Conservation (phyloP, 2,888 invertebrate genomes). For the Eupsilia transversa region DNA sequence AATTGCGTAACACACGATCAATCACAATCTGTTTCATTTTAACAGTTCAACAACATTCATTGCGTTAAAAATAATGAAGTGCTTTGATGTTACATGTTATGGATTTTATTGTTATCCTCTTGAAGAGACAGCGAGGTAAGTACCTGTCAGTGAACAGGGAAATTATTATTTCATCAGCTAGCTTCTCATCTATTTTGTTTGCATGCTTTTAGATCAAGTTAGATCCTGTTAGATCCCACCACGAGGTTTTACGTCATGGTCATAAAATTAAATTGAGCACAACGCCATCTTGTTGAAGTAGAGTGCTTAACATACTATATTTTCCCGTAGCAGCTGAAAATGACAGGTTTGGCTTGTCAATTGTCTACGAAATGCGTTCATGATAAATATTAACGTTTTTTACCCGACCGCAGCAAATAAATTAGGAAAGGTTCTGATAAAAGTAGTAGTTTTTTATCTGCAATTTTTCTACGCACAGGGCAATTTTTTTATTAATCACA, state of each 20-base stretch:
- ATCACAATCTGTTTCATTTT: too few species aligned
- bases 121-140: neutral
- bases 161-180: too few species aligned
- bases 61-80: too few species aligned
- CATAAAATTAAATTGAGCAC: neutral
- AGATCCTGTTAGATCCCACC: too few species aligned
- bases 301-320: neutral
- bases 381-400: too few species aligned
- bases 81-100: neutral
- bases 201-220: too few species aligned
- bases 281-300: slow-evolving; percentile 32
- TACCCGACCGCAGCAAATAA: neutral
- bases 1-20: too few species aligned
- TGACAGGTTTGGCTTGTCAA: slow-evolving; percentile 15
- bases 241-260: too few species aligned
- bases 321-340: slow-evolving; percentile 17
- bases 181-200: too few species aligned
- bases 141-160: neutral
- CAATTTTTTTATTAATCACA: neutral
- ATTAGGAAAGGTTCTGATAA: neutral
- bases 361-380: slow-evolving; percentile 45
- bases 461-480: neutral
- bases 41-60: too few species aligned
- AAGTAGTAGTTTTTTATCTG: neutral
- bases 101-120: neutral